Evolutionary conservation across 2,888 invertebrate genomes (phyloP).

Genomic region (Morpho deidamia): DNA sequence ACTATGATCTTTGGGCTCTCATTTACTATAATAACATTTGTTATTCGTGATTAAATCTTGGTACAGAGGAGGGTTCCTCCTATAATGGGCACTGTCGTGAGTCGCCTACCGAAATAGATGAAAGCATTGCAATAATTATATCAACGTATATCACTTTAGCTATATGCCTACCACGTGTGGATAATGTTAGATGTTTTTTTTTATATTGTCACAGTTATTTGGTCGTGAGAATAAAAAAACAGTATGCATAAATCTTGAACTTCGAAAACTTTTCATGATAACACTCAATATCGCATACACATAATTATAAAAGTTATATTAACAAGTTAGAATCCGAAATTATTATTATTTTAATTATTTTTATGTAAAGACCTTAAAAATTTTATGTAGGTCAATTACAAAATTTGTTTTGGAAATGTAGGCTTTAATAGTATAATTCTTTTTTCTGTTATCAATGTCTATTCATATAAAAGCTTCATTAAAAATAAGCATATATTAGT

Average conservation of each 20-base stretch:
- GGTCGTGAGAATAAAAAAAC: not conserved
- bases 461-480: no score
- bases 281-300: no score
- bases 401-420: no score
- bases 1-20: slow-evolving; percentile 37
- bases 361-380: no score
- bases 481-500: no score
- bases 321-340: no score
- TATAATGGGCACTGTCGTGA: slow-evolving; percentile 46
- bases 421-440: no score
- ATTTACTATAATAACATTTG: slow-evolving; percentile 34
- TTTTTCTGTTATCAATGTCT: no score
- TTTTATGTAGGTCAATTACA: no score
- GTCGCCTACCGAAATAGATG: slow-evolving; percentile 65
- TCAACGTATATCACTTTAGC: slow-evolving; percentile 62
- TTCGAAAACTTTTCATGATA: no score
- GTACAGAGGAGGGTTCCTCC: slow-evolving; percentile 34
- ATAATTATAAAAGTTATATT: no score
- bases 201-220: not conserved
- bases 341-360: no score
- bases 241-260: not conserved
- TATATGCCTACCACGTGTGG: slow-evolving; percentile 42
- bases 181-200: not conserved
- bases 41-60: slow-evolving; percentile 37
- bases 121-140: slow-evolving; percentile 71